Base-by-base conservation (phyloP, 2,888 invertebrate species). In the Pristionchus japonicus region DNA sequence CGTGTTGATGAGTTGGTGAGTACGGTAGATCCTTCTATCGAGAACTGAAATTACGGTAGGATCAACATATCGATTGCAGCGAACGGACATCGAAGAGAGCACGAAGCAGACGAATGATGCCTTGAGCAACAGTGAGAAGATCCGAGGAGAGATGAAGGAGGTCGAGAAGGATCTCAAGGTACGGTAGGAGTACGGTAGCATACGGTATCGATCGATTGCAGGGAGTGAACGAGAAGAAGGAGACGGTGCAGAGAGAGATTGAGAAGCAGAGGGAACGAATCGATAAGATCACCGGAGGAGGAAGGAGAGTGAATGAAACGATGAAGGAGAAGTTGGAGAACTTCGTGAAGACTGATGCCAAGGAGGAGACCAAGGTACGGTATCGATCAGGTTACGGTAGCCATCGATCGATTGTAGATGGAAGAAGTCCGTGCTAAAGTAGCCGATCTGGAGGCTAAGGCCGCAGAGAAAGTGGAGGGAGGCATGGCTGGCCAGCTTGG, bases 201-300 rank as follows among this genome's bases (percentile, higher is more conserved):
- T 77, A 77, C n/a, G 47, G 4, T 77, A 77, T 77, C 43, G 77
- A 77, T 77, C 27, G 77, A 77, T 70, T 86, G 49, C 20, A 70
- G 34, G 86, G 57, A 86, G 57, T 77, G 40, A 87, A 89, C 13
- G 80, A 47, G 20, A 89, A 88, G 87, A 74, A 85, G 40, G 88
- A 89, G 61, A 64, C 88, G 7, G 87, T 57, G 43, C 88, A 84
- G 23, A 47, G 89, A 23, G 49, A 89, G 4, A 87, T 52, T 17
- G 86, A 87, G 31, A 74, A 34, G 13, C 61, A 88, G 70, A 70
- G 37, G 3, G 88, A 88, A 27, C 31, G 70, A 70, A 47, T 86
- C 23, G 64, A 85, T 2, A 1, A 34, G 70, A 23, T 85, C 9
- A 70, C 23, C 6, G 87, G 87, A 57, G 77, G 57, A 37, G 34